phyloP scores from a whole-genome alignment of 2,113 vertebrate species.

The Hemiscyllium ocellatum region DNA sequence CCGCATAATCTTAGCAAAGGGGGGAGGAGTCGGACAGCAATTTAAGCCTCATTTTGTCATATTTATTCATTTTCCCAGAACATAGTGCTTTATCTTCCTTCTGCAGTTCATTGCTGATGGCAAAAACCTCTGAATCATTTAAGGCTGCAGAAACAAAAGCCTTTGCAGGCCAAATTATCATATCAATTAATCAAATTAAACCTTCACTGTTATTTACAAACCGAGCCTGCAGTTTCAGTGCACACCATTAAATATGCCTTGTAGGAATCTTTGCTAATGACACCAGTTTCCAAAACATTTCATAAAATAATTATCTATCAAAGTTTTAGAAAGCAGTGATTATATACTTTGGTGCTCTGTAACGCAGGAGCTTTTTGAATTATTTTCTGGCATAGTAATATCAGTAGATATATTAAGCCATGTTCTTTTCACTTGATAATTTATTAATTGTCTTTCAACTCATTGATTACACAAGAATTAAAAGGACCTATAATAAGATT shows the following conservation, averaged over 20 bases:
- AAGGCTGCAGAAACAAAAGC: constrained; percentile 62
- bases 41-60: constrained; percentile 29
- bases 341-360: background rate
- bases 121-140: constrained; percentile 52
- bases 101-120: constrained; percentile 55
- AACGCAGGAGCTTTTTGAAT: background rate
- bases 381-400: background rate
- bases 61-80: constrained; percentile 26
- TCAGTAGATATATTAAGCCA: background rate
- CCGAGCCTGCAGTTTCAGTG: constrained; percentile 55
- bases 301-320: background rate
- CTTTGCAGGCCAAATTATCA: constrained; percentile 60
- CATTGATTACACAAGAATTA: background rate
- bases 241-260: constrained; percentile 29
- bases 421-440: background rate
- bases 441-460: background rate
- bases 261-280: background rate
- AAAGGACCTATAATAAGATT: background rate
- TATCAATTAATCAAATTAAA: constrained; percentile 69
- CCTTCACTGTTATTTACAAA: constrained; percentile 61
- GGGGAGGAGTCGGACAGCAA: constrained; percentile 6
- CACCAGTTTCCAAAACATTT: constrained; percentile 28
- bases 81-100: constrained; percentile 55
- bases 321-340: constrained; percentile 19
- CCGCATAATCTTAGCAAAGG: constrained; percentile 25